Conservation (phyloP, 2,888 invertebrate species). For the Clitarchus hookeri region DNA sequence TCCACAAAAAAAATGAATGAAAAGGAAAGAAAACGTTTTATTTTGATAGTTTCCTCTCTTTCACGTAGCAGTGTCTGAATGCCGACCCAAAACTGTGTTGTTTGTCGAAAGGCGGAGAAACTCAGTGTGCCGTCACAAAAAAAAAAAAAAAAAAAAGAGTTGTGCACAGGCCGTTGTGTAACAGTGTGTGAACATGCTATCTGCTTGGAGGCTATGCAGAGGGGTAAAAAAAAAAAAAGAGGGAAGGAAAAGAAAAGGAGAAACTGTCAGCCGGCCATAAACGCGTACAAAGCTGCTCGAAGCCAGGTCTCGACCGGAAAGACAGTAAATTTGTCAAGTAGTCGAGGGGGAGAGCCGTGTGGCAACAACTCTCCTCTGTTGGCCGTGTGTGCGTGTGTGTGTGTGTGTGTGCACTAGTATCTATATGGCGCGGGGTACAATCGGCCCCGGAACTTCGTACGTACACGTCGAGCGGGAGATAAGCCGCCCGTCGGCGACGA, state of each 20-base stretch:
- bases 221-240: neutral
- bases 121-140: too few species aligned
- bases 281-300: neutral
- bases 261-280: neutral
- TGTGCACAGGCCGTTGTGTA: too few species aligned
- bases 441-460: neutral
- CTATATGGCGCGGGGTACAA: neutral
- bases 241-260: neutral
- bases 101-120: too few species aligned
- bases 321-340: neutral
- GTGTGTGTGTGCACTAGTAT: neutral
- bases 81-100: too few species aligned
- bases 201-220: neutral
- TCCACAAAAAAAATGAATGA: too few species aligned
- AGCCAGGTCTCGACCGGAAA: neutral
- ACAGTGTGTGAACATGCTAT: constrained; percentile 4
- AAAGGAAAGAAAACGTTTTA: too few species aligned
- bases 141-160: too few species aligned
- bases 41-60: too few species aligned
- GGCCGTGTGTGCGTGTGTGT: neutral
- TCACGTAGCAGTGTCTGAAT: too few species aligned
- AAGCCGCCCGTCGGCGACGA: too few species aligned
- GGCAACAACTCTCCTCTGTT: neutral
- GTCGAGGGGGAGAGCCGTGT: neutral
- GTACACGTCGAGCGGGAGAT: too few species aligned